These are phyloP conservation scores for Notocelia uddmanniana DNA, from an alignment of 2,888 invertebrate genomes.

Conservation along the genomic window DNA sequence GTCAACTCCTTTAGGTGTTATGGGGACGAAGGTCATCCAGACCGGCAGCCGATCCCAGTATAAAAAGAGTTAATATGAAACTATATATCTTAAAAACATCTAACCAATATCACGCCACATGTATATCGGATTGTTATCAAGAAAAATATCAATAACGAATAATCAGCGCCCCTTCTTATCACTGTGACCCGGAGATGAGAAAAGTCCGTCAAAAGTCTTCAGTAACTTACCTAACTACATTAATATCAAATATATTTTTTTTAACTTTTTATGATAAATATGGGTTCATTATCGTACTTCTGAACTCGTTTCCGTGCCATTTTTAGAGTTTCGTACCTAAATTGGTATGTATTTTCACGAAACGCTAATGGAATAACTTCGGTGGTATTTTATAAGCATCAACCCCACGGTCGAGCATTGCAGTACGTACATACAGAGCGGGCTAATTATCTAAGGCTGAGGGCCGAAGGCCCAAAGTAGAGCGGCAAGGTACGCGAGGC, in stretches of 20 bases:
- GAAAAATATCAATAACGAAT: conserved; percentile 11
- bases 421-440: too few species aligned
- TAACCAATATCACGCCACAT: not conserved
- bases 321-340: not conserved
- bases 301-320: not conserved
- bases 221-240: conserved; percentile 8
- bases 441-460: too few species aligned
- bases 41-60: too few species aligned
- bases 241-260: not conserved
- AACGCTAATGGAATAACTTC: too few species aligned
- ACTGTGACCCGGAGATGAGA: conserved; percentile 38
- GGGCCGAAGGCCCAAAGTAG: too few species aligned
- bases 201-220: conserved; percentile 14
- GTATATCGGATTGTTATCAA: conserved; percentile 26
- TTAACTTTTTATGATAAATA: not conserved
- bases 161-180: conserved; percentile 26
- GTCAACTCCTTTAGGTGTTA: too few species aligned
- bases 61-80: not conserved
- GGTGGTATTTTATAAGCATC: too few species aligned
- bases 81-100: not conserved
- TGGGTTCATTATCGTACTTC: not conserved
- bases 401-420: too few species aligned
- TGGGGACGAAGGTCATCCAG: too few species aligned
- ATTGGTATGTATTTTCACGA: not conserved
- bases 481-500: too few species aligned